Evolutionary conservation across 2,113 vertebrate genomes (phyloP).

Genomic region (Pteropus alecto): DNA sequence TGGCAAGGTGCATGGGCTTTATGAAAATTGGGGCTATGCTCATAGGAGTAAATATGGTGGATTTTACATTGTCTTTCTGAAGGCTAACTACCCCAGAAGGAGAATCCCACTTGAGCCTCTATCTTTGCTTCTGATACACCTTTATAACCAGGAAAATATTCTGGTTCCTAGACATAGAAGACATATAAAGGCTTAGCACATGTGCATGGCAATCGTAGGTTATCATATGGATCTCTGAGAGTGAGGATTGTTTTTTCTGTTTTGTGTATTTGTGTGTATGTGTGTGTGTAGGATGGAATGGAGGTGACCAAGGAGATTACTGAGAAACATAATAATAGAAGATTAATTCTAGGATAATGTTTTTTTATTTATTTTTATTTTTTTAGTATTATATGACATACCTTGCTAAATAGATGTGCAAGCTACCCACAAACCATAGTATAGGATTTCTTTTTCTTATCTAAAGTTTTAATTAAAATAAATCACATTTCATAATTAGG

Average conservation of each 20-base stretch:
- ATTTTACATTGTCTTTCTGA: not conserved
- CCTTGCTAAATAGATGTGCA: not conserved
- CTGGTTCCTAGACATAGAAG: not conserved
- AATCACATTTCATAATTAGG: not conserved
- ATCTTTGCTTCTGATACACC: not conserved
- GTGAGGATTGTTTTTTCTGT: not conserved
- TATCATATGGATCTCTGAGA: not conserved
- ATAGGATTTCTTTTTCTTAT: not conserved
- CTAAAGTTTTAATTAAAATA: not conserved
- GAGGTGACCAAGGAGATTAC: not conserved
- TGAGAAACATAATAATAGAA: not conserved
- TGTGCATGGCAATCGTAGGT: not conserved
- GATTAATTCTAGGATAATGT: not conserved
- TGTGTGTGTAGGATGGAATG: not conserved
- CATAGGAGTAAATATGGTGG: no score
- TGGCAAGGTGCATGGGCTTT: accelerated
- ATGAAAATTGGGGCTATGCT: not conserved
- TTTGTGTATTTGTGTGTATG: no score
- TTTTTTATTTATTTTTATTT: not conserved
- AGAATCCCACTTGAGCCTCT: not conserved
- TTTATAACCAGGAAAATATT: not conserved
- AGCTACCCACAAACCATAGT: not conserved
- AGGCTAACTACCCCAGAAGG: not conserved
- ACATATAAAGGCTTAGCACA: not conserved
- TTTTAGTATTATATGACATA: not conserved